Percentiles rank a stretch among this genome's conserved stretches.
Conservation (phyloP, 2,113 vertebrate species). For the Tyrannus savana region DNA sequence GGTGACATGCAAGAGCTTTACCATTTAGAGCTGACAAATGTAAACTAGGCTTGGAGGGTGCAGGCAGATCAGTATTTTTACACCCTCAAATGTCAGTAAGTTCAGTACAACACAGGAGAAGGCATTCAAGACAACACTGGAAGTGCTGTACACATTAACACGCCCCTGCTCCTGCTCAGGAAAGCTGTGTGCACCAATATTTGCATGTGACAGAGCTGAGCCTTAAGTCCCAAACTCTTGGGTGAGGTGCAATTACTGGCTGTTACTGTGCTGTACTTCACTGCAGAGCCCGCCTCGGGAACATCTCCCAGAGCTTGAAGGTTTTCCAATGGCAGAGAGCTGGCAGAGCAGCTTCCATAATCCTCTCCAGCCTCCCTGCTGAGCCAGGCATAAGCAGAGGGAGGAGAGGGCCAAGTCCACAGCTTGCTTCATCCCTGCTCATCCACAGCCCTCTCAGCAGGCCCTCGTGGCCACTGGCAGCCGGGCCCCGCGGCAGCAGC, state of each 20-base stretch:
- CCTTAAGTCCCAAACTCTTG: background rate
- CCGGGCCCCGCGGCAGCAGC: background rate
- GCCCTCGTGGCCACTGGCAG: constrained; percentile 4
- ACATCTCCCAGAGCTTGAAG: constrained; percentile 16
- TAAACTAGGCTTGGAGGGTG: background rate
- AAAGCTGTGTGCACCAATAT: background rate
- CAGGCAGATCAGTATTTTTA: background rate
- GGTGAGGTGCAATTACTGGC: background rate
- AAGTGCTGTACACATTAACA: background rate
- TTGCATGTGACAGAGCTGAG: background rate
- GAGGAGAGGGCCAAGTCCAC: constrained; percentile 30
- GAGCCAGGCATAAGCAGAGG: background rate
- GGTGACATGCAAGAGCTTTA: background rate
- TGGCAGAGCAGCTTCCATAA: background rate
- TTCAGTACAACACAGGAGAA: background rate
- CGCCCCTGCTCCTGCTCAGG: background rate
- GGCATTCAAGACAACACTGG: background rate
- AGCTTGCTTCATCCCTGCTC: constrained; percentile 46
- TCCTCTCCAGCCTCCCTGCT: constrained; percentile 5
- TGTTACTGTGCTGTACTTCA: background rate
- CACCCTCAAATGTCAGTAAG: rapidly evolving
- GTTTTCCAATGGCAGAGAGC: constrained; percentile 10
- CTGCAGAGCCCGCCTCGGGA: background rate
- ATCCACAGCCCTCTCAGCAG: constrained; percentile 49
- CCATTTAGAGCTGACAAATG: background rate